Percentiles rank a stretch among this genome's conserved stretches.
These are phyloP conservation scores for Ectemnius lituratus DNA, from an alignment of 2,888 invertebrate genomes.

Conservation along the genomic window DNA sequence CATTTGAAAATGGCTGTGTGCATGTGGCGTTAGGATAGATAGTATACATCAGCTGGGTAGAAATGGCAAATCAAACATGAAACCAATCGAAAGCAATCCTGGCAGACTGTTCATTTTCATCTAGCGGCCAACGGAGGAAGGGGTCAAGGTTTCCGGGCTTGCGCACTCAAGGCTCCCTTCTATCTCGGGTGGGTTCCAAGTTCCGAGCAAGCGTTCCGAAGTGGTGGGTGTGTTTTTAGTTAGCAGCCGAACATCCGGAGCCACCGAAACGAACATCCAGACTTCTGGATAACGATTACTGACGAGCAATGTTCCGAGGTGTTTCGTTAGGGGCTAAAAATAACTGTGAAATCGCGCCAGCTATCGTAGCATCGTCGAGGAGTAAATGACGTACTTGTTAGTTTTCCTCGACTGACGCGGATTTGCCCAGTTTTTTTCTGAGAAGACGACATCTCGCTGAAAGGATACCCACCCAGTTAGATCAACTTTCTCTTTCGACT, in stretches of 20 bases:
- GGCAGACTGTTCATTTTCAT: too few species aligned
- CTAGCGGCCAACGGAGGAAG: neutral
- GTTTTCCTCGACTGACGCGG: neutral
- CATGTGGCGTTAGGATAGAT: too few species aligned
- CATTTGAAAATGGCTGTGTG: constrained; percentile 18
- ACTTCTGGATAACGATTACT: neutral
- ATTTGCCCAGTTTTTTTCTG: too few species aligned
- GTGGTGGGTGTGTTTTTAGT: constrained; percentile 36
- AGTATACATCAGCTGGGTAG: too few species aligned
- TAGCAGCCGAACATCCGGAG: constrained; percentile 11
- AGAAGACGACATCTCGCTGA: too few species aligned
- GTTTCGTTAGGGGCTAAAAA: constrained; percentile 25
- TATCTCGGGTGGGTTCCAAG: constrained; percentile 13
- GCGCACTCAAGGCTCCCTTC: constrained; percentile 45
- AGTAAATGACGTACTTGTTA: neutral
- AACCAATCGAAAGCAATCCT: constrained; percentile 22
- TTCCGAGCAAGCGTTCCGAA: too few species aligned
- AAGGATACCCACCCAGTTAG: too few species aligned
- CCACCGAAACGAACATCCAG: too few species aligned
- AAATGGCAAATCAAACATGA: neutral
- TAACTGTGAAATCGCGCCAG: constrained; percentile 28
- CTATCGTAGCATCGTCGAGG: neutral
- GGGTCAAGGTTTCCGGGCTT: constrained; percentile 51
- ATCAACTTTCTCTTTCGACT: too few species aligned
- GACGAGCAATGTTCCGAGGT: constrained; percentile 31